phyloP scores from a whole-genome alignment of 2,113 vertebrate genomes.

The Sturnus vulgaris region DNA sequence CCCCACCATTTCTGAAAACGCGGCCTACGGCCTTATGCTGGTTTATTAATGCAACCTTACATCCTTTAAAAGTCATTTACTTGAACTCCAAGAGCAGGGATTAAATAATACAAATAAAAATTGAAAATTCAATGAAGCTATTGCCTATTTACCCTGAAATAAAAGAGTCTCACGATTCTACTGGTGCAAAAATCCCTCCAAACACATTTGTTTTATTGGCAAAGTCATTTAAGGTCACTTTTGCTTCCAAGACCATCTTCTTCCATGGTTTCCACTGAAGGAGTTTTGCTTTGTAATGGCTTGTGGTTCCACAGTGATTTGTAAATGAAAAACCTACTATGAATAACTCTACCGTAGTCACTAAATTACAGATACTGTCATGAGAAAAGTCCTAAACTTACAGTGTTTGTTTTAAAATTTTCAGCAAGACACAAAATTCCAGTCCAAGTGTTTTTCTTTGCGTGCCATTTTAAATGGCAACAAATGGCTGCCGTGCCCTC shows the following conservation, averaged over 20 bases:
- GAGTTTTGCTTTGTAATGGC: conserved; percentile 75
- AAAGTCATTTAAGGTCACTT: conserved; percentile 81
- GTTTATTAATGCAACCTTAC: conserved; percentile 71
- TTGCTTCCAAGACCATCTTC: conserved; percentile 65
- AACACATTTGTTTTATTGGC: conserved; percentile 69
- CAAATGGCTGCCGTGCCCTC: conserved; percentile 6
- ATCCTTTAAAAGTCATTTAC: conserved; percentile 74
- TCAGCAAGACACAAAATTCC: conserved; percentile 68
- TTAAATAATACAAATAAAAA: conserved; percentile 75
- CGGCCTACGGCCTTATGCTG: conserved; percentile 44
- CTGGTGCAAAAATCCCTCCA: conserved; percentile 71
- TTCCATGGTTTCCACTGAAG: conserved; percentile 56
- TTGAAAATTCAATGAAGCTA: conserved; percentile 67
- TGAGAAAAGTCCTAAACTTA: conserved; percentile 31
- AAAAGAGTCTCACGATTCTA: conserved; percentile 61
- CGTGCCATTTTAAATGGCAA: neutral
- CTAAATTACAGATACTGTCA: conserved; percentile 45
- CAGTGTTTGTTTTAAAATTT: neutral
- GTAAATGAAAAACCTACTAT: conserved; percentile 64
- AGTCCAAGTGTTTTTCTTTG: conserved; percentile 27
- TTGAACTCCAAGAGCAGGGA: conserved; percentile 69
- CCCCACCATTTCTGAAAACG: conserved; percentile 46
- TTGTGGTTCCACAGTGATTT: conserved; percentile 80
- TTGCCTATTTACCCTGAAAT: conserved; percentile 73
- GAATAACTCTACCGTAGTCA: conserved; percentile 53